Base-by-base conservation (phyloP, 2,113 vertebrate species). In the Manacus vitellinus region DNA sequence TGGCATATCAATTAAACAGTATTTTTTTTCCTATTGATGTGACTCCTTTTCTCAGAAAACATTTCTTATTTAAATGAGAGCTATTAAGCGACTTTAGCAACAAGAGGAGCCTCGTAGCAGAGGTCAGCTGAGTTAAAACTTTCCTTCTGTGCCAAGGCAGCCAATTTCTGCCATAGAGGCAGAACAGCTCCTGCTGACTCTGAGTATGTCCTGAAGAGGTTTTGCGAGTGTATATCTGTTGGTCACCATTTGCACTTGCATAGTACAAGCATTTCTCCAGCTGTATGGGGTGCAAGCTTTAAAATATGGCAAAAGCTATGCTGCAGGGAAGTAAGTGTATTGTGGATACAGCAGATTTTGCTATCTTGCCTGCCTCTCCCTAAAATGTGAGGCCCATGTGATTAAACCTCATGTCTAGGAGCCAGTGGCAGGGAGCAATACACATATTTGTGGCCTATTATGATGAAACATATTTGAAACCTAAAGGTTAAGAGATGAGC, bases 21-120 rank as follows among this genome's bases (percentile, higher is more conserved):
- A 8, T 17, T 27, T 47, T 63, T 4, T 37, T 0, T 3, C 4
- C 4, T 33, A 28, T 75, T 51, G 43, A 28, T n/a, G 5, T 14
- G 14, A 46, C 30, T 62, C 6, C 3, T 54, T 65, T 56, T 56
- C 24, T 73, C 58, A 41, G 41, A 70, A 76, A 83, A 31, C 0
- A 2, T 47, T 74, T 33, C 21, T n/a, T 56, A 27, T 73, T 82
- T 76, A 18, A 43, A 6, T 19, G 19, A 65, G 65, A 56, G 6
- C 13, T 80, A 8, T 28, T 20, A 76, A 43, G 18, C 35, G 12
- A 71, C 25, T 67, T 66, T 4, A 62, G 24, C 23, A 80, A 14
- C 6, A 61, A 24, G 10, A 51, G 30, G 6, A 51, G 49, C 51
- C 10, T 51, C 46, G 15, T 9, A 27, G 10, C 1, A 70, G 22